Base-by-base conservation (phyloP, 1,140 invertebrate species). In the Cydia pomonella region DNA sequence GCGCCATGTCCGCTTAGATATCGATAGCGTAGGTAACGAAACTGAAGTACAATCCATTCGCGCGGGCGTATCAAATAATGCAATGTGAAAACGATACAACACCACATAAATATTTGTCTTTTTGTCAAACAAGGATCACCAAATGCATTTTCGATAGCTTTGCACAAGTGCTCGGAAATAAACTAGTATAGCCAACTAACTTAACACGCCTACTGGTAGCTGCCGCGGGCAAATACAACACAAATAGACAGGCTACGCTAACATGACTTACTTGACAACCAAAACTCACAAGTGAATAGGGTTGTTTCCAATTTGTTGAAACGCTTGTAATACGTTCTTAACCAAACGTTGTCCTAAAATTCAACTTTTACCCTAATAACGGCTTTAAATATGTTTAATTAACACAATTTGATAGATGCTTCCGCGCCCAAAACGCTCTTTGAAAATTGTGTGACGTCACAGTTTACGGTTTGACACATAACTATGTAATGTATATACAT, bases 81-180 rank as follows among this genome's bases (percentile, higher is more conserved):
- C 72, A 73, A 53, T 59, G 18, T 59, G 21, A 50, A 27, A 50
- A 69, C 64, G 18, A 33, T 33, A 64, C 59, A 64, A 73, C 64
- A 77, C 50, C 38, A 63, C n/a, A 77, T 74, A 75, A 50, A 76
- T 21, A 69, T 66, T 77, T 77, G 76, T 77, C 76, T 77, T 74
- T 74, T 74, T 74, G 64, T 77, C 38, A 59, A 38, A 38, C 44
- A 73, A 73, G 10, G 53, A 75, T 73, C 64, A 41, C 16, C 73
- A 76, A 76, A 76, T 73, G 75, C 75, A 76, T 63, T 25, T 27
- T 64, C 53, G 27, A 69, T 64, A 64, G 16, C 25, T 71, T 33
- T 73, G 74, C 73, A 75, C 71, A 73, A n/a, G 64, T 69, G 64
- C 64, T 33, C 2, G 27, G 29, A 18, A 69, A 69, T 69, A 69